Conservation (phyloP, 1,140 invertebrate species). For the Lysiphlebus fabarum region DNA sequence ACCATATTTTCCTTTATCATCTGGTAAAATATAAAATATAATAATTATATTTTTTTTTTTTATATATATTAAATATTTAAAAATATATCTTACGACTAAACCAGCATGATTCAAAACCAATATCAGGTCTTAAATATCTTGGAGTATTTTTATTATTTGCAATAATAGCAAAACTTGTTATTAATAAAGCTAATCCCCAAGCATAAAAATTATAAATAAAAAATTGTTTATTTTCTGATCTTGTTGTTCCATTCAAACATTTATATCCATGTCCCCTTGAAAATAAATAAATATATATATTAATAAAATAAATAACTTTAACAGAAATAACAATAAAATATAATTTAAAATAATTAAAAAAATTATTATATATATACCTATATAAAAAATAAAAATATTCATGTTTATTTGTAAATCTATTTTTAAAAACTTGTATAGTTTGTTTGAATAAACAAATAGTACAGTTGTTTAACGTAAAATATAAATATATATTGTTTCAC, state of each 20-base stretch:
- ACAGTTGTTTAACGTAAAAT: conserved; percentile 3
- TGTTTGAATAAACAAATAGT: conserved; percentile 7
- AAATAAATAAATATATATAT: conserved; percentile 5
- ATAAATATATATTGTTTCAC: conserved; percentile 1
- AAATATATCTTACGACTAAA: conserved; percentile 35
- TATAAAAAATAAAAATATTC: no score
- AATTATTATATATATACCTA: no score
- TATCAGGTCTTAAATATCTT: conserved; percentile 22
- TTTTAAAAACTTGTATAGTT: neutral
- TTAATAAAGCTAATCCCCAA: conserved; percentile 38
- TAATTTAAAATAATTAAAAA: no score
- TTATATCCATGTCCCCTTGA: conserved; percentile 31
- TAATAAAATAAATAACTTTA: no score
- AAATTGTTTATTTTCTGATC: conserved; percentile 34
- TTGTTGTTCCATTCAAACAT: conserved; percentile 12
- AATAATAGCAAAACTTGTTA: conserved; percentile 29
- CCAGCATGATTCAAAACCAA: conserved; percentile 37
- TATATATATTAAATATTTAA: neutral
- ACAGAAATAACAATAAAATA: no score
- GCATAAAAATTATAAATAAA: conserved; percentile 41
- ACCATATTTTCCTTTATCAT: conserved; percentile 23
- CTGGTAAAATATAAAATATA: conserved; percentile 5
- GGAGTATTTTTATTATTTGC: neutral
- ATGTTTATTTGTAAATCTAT: conserved; percentile 6
- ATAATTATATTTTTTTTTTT: neutral